Evolutionary conservation across 2,888 invertebrate species (phyloP).

Genomic region (Macrophya alboannulata): DNA sequence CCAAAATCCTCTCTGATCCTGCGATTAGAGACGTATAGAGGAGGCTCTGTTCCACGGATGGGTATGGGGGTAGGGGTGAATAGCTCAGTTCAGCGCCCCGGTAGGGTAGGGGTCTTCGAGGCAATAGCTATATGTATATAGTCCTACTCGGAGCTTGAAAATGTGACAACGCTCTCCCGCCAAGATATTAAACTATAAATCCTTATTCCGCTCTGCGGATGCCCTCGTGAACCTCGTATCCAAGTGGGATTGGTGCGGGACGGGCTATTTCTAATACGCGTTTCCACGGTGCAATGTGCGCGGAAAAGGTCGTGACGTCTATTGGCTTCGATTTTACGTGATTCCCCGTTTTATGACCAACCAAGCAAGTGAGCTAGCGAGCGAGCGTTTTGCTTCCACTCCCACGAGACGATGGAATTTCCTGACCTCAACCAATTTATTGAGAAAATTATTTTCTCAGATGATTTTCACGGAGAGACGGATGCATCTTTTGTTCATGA

Average conservation of each 20-base stretch:
- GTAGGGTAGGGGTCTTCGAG: slow-evolving; percentile 41
- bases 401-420: slow-evolving; percentile 3
- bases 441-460: slow-evolving; percentile 19
- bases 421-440: slow-evolving; percentile 34
- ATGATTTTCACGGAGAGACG: neutral
- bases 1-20: slow-evolving; percentile 67
- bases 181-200: slow-evolving; percentile 80
- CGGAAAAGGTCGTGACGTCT: slow-evolving; percentile 51
- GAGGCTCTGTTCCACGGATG: slow-evolving; percentile 44
- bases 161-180: slow-evolving; percentile 66
- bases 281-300: slow-evolving; percentile 47
- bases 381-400: slow-evolving; percentile 19
- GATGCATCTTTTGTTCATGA: neutral
- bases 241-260: slow-evolving; percentile 49
- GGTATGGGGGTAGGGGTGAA: slow-evolving; percentile 32
- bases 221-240: slow-evolving; percentile 55
- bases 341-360: slow-evolving; percentile 50
- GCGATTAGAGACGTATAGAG: slow-evolving; percentile 56
- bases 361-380: neutral
- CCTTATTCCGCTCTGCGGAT: slow-evolving; percentile 77
- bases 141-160: slow-evolving; percentile 49
- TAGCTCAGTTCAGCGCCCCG: slow-evolving; percentile 43
- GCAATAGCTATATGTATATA: slow-evolving; percentile 32
- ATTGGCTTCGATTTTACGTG: slow-evolving; percentile 52
- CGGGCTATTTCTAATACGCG: slow-evolving; percentile 52